Evolutionary conservation across 1,140 invertebrate genomes (phyloP).

Genomic region (Trichomalopsis sarcophagae): DNA sequence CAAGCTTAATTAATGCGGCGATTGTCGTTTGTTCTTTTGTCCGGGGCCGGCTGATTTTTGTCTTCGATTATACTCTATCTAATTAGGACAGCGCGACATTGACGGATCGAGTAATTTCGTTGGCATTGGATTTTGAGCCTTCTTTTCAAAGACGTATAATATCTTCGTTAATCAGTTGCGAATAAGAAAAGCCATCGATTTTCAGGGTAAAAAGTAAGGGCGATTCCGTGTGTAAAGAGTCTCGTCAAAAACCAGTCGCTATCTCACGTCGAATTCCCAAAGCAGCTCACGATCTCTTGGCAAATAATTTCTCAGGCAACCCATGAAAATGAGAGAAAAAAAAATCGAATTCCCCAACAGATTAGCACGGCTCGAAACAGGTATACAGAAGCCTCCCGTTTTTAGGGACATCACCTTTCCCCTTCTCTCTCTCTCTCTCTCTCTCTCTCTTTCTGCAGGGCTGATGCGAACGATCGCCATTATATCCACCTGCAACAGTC

Average conservation of each 20-base stretch:
- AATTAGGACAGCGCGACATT: not conserved
- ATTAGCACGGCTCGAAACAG: not conserved
- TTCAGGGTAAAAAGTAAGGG: not conserved
- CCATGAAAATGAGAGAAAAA: not conserved
- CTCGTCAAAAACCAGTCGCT: not conserved
- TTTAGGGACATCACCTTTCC: not conserved
- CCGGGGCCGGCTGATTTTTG: not conserved
- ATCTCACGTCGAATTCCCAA: not conserved
- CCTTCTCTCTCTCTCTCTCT: no score
- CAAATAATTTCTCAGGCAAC: not conserved
- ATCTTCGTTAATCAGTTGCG: no score
- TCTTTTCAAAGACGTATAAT: no score
- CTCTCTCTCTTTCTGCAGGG: not conserved
- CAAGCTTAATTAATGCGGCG: not conserved
- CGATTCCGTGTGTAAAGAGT: not conserved
- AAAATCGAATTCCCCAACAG: not conserved
- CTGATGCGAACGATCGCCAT: not conserved
- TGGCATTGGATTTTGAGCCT: no score
- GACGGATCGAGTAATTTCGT: not conserved
- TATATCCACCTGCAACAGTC: conserved; percentile 16
- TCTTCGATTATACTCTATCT: not conserved
- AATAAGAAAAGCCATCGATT: no score
- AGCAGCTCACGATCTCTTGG: not conserved
- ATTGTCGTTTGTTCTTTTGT: not conserved
- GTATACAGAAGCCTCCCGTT: not conserved